Conservation (phyloP, 2,888 invertebrate species). For the Andrena minutula region DNA sequence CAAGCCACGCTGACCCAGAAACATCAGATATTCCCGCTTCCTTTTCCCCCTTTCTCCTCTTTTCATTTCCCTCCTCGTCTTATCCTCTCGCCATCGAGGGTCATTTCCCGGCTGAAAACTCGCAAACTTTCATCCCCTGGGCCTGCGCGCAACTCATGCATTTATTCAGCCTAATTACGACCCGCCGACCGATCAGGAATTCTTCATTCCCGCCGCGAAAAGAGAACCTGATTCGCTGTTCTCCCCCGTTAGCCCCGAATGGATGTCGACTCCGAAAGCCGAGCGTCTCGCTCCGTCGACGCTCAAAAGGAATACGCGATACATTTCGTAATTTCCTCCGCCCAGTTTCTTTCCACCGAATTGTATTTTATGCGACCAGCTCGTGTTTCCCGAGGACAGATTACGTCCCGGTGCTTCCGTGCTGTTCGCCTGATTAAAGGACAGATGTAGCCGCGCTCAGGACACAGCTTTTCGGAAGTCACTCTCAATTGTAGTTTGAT, state of each 20-base stretch:
- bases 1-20: slow-evolving; percentile 48
- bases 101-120: slow-evolving; percentile 1
- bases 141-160: slow-evolving; percentile 70
- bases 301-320: slow-evolving; percentile 1
- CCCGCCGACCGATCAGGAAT: slow-evolving; percentile 57
- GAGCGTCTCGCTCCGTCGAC: not conserved
- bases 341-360: not conserved
- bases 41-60: not conserved
- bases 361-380: not conserved
- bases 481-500: not conserved
- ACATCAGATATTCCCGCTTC: slow-evolving; percentile 42
- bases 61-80: not conserved
- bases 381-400: not conserved
- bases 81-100: not conserved
- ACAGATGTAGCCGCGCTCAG: too few species aligned
- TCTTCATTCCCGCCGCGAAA: slow-evolving; percentile 36
- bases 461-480: not conserved
- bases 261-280: not conserved
- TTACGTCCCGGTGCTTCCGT: not conserved
- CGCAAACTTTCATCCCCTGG: slow-evolving; percentile 33
- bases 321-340: not conserved
- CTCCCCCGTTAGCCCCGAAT: not conserved
- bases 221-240: slow-evolving; percentile 8
- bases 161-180: slow-evolving; percentile 77
- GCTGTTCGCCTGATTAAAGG: not conserved